Evolutionary conservation across 1,140 invertebrate species (phyloP), one percentile per base, ranked within the genome.

Genomic region (Orussus abietinus): DNA sequence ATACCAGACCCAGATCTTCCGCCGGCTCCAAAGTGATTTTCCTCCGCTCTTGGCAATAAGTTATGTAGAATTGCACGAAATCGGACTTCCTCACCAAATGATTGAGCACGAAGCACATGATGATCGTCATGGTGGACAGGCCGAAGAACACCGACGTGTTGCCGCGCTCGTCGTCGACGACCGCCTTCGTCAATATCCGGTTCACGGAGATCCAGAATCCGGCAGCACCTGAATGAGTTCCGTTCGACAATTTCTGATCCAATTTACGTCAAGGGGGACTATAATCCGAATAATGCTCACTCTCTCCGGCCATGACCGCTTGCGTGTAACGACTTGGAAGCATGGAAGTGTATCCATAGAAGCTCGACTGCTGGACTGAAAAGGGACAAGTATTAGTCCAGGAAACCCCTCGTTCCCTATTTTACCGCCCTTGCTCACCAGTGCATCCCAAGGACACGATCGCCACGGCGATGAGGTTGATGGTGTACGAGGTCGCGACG

Each of bases 271-370:
- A 39, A n/a, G 3, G n/a, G n/a, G n/a, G 2, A 11, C 31, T 33
- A 5, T 33, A 11, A 17, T 36, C 11, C 11, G 34, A 25, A 11
- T 17, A 17, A 20, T 40, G 74, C 80, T 82, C 77, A 86, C 90
- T 94, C 81, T 95, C 92, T 37, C 92, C 92, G 11, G 86, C 84
- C 91, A 95, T 94, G 0, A 95, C 88, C 36, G 90, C 90, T 64
- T 94, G 90, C 0, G 90, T 94, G 58, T 94, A 95, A 40, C 84
- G 73, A 41, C 83, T 83, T 11, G 92, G 92, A 39, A 95, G 71
- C 83, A 92, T 93, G 42, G 90, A 91, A 2, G 90, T 91, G 60
- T 92, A 94, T 5, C 91, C 91, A 65, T 95, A 95, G 70, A 93
- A 94, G 67, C 90, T 92, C 0, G 90, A 92, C 71, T 95, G 92